Conservation (phyloP, 2,113 vertebrate genomes). For the Oxyura jamaicensis region DNA sequence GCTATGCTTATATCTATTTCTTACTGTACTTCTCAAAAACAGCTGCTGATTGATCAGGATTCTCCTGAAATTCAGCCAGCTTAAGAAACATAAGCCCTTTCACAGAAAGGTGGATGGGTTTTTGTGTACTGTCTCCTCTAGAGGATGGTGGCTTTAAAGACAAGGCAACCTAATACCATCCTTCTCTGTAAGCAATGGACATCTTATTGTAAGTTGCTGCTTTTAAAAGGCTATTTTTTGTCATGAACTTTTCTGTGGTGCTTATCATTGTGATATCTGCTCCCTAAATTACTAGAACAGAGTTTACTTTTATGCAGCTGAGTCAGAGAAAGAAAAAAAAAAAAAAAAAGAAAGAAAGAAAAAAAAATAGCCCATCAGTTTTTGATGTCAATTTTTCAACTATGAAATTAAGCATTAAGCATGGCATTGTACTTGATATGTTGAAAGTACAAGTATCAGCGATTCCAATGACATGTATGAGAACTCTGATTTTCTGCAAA, state of each 20-base stretch:
- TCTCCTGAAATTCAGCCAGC: background rate
- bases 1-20: background rate
- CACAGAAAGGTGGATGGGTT: background rate
- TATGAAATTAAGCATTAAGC: background rate
- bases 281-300: background rate
- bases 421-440: background rate
- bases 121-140: background rate
- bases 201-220: background rate
- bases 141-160: background rate
- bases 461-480: background rate
- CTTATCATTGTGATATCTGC: background rate
- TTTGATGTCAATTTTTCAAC: background rate
- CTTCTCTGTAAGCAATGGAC: background rate
- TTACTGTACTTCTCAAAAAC: background rate
- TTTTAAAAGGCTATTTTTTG: background rate
- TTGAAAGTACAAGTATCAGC: background rate
- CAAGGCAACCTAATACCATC: background rate
- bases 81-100: background rate
- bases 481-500: background rate
- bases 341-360: background rate
- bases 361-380: background rate
- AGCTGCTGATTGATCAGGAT: background rate
- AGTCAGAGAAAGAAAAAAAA: background rate
- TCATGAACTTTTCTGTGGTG: background rate
- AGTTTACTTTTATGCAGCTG: background rate